Conservation (phyloP, 2,888 invertebrate species). For the Taphrorychus bicolor region DNA sequence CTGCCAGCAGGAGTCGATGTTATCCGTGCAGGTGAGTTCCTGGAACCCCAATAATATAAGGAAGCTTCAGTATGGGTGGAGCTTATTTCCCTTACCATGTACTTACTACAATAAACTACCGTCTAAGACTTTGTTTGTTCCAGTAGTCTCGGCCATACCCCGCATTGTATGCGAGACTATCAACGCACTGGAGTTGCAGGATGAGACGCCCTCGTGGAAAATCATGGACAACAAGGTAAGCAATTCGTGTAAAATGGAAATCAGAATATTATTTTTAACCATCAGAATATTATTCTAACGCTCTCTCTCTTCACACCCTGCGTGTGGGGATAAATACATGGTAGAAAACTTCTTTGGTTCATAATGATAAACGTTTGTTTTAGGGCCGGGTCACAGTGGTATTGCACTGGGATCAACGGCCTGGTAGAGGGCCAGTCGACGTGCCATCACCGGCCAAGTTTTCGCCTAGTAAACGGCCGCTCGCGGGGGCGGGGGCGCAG, state of each 20-base stretch:
- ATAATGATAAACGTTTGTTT: constrained; percentile 14
- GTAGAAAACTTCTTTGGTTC: too few species aligned
- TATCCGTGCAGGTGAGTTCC: constrained; percentile 82
- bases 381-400: constrained; percentile 65
- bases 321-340: not conserved
- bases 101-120: not conserved
- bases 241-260: too few species aligned
- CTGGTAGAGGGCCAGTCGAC: constrained; percentile 61
- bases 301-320: not conserved
- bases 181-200: constrained; percentile 92
- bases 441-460: constrained; percentile 63
- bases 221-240: constrained; percentile 96
- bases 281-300: not conserved
- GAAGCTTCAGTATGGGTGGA: too few species aligned
- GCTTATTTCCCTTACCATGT: too few species aligned
- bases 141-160: constrained; percentile 91
- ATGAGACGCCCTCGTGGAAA: constrained; percentile 97
- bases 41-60: not conserved
- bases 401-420: constrained; percentile 94
- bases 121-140: constrained; percentile 45
- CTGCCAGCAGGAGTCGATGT: constrained; percentile 93
- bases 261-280: too few species aligned
- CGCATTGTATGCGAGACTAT: constrained; percentile 97
- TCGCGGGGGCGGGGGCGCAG: constrained; percentile 64
- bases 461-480: constrained; percentile 70